Evolutionary conservation across 1,140 invertebrate genomes (phyloP).

Genomic region (Meteorus sp.): DNA sequence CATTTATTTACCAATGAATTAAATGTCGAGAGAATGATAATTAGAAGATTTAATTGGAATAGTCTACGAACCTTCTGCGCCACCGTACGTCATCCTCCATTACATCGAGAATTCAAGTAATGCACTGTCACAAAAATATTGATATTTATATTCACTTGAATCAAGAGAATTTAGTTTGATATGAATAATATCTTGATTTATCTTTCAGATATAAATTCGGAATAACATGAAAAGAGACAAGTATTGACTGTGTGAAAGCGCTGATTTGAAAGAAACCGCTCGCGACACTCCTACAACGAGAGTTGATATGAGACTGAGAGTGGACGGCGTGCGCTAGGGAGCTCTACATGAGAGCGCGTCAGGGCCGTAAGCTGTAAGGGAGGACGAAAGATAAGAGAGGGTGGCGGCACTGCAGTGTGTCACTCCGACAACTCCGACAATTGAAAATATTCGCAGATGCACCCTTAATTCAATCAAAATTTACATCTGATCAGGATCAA

Average conservation of each 20-base stretch:
- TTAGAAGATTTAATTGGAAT: no score
- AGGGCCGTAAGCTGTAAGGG: conserved; percentile 38
- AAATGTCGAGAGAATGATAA: no score
- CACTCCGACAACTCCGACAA: not conserved
- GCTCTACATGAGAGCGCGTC: conserved; percentile 20
- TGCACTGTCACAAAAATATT: no score
- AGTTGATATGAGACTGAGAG: conserved; percentile 39
- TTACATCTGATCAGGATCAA: no score
- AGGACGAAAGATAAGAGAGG: conserved; percentile 22
- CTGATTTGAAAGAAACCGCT: not conserved
- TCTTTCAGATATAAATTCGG: no score
- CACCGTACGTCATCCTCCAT: conserved; percentile 45
- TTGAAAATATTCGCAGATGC: conserved; percentile 9
- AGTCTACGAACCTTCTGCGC: conserved; percentile 31
- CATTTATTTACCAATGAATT: not conserved
- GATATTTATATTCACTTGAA: conserved; percentile 6
- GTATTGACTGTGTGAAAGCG: no score
- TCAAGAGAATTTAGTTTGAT: not conserved
- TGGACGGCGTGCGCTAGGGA: conserved; percentile 28
- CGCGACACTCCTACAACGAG: conserved; percentile 7
- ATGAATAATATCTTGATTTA: no score
- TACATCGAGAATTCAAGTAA: conserved; percentile 5
- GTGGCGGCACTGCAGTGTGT: not conserved
- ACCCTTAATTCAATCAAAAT: not conserved
- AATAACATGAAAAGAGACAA: no score